phyloP scores from a whole-genome alignment of 2,113 vertebrate species.

The Spermophilus dauricus region DNA sequence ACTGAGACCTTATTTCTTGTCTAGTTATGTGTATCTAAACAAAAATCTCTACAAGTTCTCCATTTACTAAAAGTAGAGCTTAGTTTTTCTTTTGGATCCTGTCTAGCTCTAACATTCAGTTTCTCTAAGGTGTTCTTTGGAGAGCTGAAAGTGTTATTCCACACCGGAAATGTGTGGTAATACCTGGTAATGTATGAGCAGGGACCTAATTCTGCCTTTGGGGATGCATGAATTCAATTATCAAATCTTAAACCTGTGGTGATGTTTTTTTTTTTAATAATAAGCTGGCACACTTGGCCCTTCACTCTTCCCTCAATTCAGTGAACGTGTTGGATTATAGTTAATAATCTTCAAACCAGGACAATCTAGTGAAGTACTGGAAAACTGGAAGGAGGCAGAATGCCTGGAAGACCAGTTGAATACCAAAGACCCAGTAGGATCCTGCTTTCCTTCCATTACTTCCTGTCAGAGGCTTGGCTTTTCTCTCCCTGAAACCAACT shows the following conservation, averaged over 20 bases:
- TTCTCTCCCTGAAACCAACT: slow-evolving; percentile 58
- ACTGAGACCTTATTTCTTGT: background rate
- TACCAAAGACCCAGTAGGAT: slow-evolving; percentile 37
- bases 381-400: slow-evolving; percentile 50
- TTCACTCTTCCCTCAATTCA: background rate
- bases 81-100: background rate
- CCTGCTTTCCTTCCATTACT: slow-evolving; percentile 36
- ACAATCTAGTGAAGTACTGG: slow-evolving; percentile 50
- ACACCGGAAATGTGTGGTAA: background rate
- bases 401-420: slow-evolving; percentile 49
- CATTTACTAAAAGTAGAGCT: background rate
- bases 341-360: slow-evolving; percentile 58
- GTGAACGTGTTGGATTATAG: slow-evolving; percentile 39
- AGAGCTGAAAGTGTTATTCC: background rate
- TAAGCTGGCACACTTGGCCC: background rate
- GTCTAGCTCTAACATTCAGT: background rate
- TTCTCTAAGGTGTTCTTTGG: background rate
- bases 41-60: background rate
- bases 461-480: slow-evolving; percentile 61
- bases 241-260: background rate
- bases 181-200: background rate
- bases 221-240: slow-evolving; percentile 10
- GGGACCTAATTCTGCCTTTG: slow-evolving; percentile 30
- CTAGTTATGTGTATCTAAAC: slow-evolving; percentile 5
- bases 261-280: background rate